Conservation (phyloP, 2,797 vertebrate species). For the Arctocebus calabarensis region DNA sequence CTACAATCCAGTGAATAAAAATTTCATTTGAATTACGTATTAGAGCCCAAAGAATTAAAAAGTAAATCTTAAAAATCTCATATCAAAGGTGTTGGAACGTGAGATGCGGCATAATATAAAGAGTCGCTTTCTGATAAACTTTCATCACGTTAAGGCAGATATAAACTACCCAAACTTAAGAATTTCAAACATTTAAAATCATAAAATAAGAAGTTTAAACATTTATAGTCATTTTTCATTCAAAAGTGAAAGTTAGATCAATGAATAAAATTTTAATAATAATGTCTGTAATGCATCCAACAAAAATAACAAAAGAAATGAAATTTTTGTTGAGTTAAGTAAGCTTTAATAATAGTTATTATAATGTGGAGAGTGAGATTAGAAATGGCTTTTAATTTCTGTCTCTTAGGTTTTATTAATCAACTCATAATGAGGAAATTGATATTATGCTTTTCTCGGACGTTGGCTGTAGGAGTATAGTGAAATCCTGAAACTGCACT, state of each 20-base stretch:
- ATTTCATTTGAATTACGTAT: neutral
- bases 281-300: neutral
- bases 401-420: constrained; percentile 12
- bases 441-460: neutral
- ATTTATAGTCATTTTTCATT: neutral
- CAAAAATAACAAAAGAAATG: neutral
- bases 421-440: constrained; percentile 7
- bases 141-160: neutral
- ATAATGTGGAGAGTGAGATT: neutral
- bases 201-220: neutral
- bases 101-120: neutral
- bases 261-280: neutral
- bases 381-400: constrained; percentile 5
- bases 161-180: neutral
- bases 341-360: constrained; percentile 12
- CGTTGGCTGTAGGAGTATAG: neutral
- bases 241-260: neutral
- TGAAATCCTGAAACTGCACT: constrained; percentile 41
- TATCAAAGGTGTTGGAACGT: neutral
- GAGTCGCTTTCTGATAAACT: neutral
- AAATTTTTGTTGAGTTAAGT: constrained; percentile 5
- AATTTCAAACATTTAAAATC: constrained; percentile 18
- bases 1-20: neutral
- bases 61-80: neutral
- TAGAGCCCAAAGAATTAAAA: neutral